A percentile compares a stretch with the other conserved stretches of the same genome.
phyloP scores from a whole-genome alignment of 2,797 vertebrate genomes.

The Spea hammondii region DNA sequence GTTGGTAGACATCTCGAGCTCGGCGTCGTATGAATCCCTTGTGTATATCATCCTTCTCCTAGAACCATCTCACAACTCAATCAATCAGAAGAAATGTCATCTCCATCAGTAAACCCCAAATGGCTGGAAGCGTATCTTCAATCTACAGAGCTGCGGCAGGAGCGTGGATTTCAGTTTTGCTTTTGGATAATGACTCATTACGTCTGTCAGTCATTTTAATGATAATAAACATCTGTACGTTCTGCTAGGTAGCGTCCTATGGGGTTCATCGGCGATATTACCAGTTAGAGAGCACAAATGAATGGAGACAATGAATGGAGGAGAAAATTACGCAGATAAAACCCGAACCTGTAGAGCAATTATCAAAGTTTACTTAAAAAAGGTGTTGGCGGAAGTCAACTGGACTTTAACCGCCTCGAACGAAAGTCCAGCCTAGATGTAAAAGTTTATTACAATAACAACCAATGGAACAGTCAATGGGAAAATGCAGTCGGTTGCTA shows the following conservation, averaged over 20 bases:
- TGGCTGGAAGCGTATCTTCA: neutral
- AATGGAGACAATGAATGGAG: neutral
- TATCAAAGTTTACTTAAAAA: no score
- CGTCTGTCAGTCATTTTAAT: slow-evolving; percentile 1
- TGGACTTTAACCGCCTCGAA: no score
- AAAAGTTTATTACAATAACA: no score
- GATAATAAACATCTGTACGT: neutral
- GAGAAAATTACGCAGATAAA: neutral
- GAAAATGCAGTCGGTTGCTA: no score
- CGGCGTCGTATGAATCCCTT: no score
- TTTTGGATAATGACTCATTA: slow-evolving; percentile 5
- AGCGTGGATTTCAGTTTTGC: neutral
- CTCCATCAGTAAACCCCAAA: neutral
- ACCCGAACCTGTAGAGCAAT: no score
- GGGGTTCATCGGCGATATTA: neutral
- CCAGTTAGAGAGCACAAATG: neutral
- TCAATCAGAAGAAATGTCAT: neutral
- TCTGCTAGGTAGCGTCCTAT: neutral
- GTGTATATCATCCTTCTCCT: no score
- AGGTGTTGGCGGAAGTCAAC: no score
- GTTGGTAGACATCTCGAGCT: no score
- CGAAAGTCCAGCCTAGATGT: no score
- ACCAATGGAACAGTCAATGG: no score
- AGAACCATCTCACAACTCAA: neutral
- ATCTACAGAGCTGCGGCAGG: neutral